A percentile compares a stretch with the other conserved stretches of the same genome.
These are phyloP conservation scores for Manduca sexta DNA, from an alignment of 1,140 invertebrate species.

Conservation along the genomic window DNA sequence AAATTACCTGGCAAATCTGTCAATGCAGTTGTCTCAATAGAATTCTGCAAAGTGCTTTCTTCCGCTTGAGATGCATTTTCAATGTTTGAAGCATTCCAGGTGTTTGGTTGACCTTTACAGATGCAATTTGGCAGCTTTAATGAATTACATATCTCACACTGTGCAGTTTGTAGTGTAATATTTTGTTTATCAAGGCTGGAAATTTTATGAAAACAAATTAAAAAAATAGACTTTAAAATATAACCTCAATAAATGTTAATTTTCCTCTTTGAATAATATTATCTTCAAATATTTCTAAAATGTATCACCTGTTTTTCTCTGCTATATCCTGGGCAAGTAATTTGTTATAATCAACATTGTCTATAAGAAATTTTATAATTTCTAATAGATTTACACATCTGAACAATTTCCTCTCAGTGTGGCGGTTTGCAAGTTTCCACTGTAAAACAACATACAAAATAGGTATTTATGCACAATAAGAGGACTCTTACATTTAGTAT, in stretches of 20 bases:
- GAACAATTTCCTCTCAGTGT: constrained; percentile 42
- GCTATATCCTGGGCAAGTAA: constrained; percentile 27
- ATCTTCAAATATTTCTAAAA: constrained; percentile 1
- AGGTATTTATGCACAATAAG: too few species aligned
- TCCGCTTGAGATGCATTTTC: constrained; percentile 16
- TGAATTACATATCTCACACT: constrained; percentile 41
- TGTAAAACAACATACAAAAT: constrained; percentile 30
- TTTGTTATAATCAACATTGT: constrained; percentile 46
- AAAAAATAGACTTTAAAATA: too few species aligned
- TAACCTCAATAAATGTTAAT: too few species aligned
- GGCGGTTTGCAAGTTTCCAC: constrained; percentile 61
- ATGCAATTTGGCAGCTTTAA: constrained; percentile 27
- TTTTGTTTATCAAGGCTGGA: not conserved
- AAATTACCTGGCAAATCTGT: constrained; percentile 51
- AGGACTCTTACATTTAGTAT: too few species aligned
- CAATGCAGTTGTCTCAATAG: constrained; percentile 46
- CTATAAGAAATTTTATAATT: constrained; percentile 49
- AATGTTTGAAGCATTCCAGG: not conserved
- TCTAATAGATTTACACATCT: constrained; percentile 56
- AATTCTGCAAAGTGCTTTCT: constrained; percentile 18
- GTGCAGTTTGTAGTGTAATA: constrained; percentile 8
- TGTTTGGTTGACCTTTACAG: constrained; percentile 27
- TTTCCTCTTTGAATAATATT: not conserved
- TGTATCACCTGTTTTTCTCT: constrained; percentile 34
- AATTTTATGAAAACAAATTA: not conserved